phyloP scores from a whole-genome alignment of 2,888 invertebrate genomes.

The Dynastes grantii region DNA sequence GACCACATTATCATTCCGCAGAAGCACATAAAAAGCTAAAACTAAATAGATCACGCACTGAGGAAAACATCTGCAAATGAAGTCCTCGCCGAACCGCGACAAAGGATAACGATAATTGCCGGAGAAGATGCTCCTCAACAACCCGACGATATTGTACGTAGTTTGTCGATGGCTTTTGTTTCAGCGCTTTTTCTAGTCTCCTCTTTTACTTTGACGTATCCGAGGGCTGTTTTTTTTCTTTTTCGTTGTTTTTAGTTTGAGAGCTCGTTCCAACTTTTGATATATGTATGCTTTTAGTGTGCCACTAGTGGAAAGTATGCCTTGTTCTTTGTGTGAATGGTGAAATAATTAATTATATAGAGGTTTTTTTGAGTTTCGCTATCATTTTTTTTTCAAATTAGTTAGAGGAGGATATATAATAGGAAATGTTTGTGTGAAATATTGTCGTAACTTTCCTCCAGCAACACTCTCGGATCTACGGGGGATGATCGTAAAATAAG shows the following conservation, averaged over 20 bases:
- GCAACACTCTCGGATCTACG: too few relatives aligned
- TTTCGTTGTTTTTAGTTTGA: neutral
- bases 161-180: slow-evolving; percentile 33
- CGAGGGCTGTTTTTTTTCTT: neutral
- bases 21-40: slow-evolving; percentile 21
- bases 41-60: slow-evolving; percentile 36
- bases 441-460: too few relatives aligned
- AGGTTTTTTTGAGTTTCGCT: too few relatives aligned
- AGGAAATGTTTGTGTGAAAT: too few relatives aligned
- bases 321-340: too few relatives aligned
- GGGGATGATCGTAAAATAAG: too few relatives aligned
- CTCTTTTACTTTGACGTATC: neutral
- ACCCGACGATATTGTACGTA: slow-evolving; percentile 27
- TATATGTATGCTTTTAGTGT: too few relatives aligned
- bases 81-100: slow-evolving; percentile 15
- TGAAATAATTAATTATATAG: too few relatives aligned
- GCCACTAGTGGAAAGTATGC: too few relatives aligned
- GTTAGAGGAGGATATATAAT: too few relatives aligned
- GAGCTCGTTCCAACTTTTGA: too few relatives aligned
- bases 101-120: slow-evolving; percentile 43
- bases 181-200: neutral
- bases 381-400: too few relatives aligned
- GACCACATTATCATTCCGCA: neutral
- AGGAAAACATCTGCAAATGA: slow-evolving; percentile 36
- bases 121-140: neutral